Evolutionary conservation across 2,113 vertebrate genomes (phyloP).

Genomic region (Garra rufa): DNA sequence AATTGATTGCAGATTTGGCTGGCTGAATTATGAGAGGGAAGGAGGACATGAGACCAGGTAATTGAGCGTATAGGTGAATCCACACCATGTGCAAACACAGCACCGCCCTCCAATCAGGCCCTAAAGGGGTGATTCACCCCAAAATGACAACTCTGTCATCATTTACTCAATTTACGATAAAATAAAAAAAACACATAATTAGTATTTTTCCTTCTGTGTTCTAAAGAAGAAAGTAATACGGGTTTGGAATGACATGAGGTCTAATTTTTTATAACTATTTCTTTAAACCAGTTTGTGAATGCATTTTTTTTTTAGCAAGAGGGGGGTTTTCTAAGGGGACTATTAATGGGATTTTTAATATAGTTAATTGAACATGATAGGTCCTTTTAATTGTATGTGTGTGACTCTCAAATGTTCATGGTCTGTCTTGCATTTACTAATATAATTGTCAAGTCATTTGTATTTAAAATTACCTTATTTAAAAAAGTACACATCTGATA

Average conservation of each 20-base stretch:
- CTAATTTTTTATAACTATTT: neutral
- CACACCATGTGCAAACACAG: slow-evolving; percentile 48
- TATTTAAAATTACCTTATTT: too few relatives aligned
- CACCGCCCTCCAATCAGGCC: slow-evolving; percentile 31
- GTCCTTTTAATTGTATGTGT: neutral
- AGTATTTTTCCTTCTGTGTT: neutral
- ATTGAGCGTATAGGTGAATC: slow-evolving; percentile 54
- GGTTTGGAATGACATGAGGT: neutral
- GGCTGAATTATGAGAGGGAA: neutral
- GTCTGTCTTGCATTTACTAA: neutral
- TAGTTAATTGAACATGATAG: neutral
- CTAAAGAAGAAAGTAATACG: neutral
- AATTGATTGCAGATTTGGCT: slow-evolving; percentile 64
- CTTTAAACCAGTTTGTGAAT: neutral
- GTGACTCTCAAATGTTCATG: neutral
- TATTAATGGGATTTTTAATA: slow-evolving; percentile 4
- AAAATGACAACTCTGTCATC: neutral
- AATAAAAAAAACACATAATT: neutral
- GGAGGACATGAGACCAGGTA: slow-evolving; percentile 41
- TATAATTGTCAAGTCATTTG: neutral
- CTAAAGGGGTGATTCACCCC: slow-evolving; percentile 20
- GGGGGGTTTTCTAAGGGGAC: neutral
- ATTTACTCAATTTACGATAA: slow-evolving; percentile 3
- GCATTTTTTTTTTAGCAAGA: neutral
- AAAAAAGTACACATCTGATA: neutral